Percentiles rank a stretch among this genome's conserved stretches.
Evolutionary conservation across 92 coral and sea anemone genomes (phyloP).

Genomic region (Galaxea fascicularis): DNA sequence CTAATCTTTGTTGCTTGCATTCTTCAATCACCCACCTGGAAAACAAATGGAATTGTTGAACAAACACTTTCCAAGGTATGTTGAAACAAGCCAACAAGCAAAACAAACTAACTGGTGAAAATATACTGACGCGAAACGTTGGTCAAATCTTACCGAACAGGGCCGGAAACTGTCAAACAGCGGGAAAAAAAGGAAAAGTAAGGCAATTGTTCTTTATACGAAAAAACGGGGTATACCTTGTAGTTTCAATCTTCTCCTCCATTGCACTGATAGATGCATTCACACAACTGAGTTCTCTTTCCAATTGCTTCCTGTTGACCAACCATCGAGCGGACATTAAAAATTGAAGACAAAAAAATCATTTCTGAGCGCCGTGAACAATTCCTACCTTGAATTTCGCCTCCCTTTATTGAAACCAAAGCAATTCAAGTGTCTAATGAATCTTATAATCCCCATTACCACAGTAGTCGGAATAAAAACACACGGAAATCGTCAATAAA

Average conservation of each 20-base stretch:
- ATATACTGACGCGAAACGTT: too few relatives aligned
- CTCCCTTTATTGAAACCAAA: constrained; percentile 1
- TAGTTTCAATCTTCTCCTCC: constrained; percentile 3
- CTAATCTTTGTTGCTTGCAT: constrained; percentile 29
- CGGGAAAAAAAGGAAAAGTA: neutral
- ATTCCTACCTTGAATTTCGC: constrained; percentile 23
- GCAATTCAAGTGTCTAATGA: constrained; percentile 30
- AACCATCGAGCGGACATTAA: neutral
- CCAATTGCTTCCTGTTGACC: constrained; percentile 4
- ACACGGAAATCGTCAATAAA: neutral
- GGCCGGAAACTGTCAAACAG: neutral
- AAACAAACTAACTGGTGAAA: too few relatives aligned
- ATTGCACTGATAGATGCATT: neutral
- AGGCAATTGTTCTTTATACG: neutral
- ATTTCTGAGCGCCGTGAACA: neutral
- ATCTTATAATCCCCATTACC: constrained; percentile 23
- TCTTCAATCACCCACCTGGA: constrained; percentile 5
- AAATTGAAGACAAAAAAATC: neutral
- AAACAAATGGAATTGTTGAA: neutral
- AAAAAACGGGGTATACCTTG: neutral
- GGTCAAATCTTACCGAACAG: too few relatives aligned
- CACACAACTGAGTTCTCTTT: constrained; percentile 14
- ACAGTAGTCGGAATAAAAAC: neutral
- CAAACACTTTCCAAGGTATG: neutral
- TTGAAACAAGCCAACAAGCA: too few relatives aligned